Evolutionary conservation across 1,140 invertebrate genomes (phyloP).

Genomic region (Sycophila sp.): DNA sequence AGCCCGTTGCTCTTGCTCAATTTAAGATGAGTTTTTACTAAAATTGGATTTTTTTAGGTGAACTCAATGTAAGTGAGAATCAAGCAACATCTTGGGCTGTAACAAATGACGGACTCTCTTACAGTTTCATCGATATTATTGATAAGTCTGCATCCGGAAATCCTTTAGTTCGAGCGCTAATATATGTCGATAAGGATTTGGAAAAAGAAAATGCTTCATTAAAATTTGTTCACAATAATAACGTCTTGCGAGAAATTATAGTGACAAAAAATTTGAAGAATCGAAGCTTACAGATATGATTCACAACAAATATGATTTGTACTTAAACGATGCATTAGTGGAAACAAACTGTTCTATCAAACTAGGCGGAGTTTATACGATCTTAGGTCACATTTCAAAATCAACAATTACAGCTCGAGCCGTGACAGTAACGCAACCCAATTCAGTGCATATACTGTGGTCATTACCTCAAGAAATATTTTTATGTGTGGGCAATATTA

Average conservation of each 20-base stretch:
- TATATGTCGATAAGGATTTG: not conserved
- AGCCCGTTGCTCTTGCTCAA: too few relatives aligned
- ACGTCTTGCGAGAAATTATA: not conserved
- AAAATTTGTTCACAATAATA: not conserved
- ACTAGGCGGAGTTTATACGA: constrained; percentile 70
- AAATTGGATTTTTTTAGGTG: not conserved
- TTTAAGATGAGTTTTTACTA: too few relatives aligned
- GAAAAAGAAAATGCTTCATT: not conserved
- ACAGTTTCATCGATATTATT: not conserved
- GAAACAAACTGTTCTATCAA: constrained; percentile 56
- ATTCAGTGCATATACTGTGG: constrained; percentile 82
- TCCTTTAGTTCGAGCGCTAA: not conserved
- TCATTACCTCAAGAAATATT: constrained; percentile 88
- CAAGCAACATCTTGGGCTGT: not conserved
- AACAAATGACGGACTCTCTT: not conserved
- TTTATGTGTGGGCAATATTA: constrained; percentile 83
- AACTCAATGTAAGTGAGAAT: not conserved
- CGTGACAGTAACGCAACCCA: constrained; percentile 72
- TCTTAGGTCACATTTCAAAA: constrained; percentile 60
- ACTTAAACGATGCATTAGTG: constrained; percentile 51
- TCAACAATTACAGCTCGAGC: constrained; percentile 44
- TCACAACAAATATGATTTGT: constrained; percentile 57
- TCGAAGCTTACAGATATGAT: constrained; percentile 60
- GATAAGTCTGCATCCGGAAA: not conserved
- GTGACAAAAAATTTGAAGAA: constrained; percentile 16